Conservation (phyloP, 2,888 invertebrate species). For the Strigamia crassipes region DNA sequence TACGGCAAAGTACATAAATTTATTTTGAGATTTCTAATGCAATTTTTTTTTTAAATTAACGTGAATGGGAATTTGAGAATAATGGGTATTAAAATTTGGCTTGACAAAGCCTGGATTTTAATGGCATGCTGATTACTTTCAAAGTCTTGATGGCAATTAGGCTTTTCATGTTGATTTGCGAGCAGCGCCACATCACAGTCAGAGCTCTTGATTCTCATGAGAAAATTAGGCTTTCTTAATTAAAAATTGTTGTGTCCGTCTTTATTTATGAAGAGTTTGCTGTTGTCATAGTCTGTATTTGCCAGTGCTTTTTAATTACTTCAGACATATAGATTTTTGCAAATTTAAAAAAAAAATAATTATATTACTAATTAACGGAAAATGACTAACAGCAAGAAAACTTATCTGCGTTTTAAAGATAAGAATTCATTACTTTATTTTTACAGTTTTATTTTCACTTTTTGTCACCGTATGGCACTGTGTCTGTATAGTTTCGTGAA, state of each 20-base stretch:
- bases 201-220: conserved; percentile 19
- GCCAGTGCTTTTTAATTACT: background rate
- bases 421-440: too few relatives aligned
- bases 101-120: conserved; percentile 27
- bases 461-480: too few relatives aligned
- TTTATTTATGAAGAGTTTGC: conserved; percentile 18
- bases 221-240: conserved; percentile 30
- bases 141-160: conserved; percentile 33
- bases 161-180: conserved; percentile 14
- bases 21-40: background rate
- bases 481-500: too few relatives aligned
- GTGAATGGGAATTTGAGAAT: conserved; percentile 23
- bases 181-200: conserved; percentile 19
- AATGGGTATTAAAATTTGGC: conserved; percentile 30
- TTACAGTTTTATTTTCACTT: too few relatives aligned
- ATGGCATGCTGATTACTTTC: conserved; percentile 34
- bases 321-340: background rate
- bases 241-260: conserved; percentile 34
- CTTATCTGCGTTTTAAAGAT: background rate
- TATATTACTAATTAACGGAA: background rate
- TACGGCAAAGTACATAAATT: background rate
- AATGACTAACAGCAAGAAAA: background rate
- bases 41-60: background rate
- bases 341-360: background rate
- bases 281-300: background rate